Base-by-base conservation (phyloP, 2,888 invertebrate genomes). In the Pyrocoelia pectoralis region DNA sequence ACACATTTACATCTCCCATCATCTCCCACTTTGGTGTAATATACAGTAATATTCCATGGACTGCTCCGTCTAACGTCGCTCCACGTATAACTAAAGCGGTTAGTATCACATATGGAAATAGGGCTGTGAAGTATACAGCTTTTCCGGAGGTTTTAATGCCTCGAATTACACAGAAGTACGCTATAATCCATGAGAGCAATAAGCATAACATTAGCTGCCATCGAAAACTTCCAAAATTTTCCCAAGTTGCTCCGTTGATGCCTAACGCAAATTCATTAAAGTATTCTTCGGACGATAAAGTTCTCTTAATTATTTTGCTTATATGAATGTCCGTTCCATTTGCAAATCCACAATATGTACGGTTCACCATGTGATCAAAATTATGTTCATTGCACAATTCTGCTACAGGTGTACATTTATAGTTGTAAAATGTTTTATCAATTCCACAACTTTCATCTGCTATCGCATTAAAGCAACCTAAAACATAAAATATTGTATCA, bases 141-240 rank as follows among this genome's bases (percentile, higher is more conserved):
- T 96, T 80, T 48, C 96, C 96, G 0, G 95, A 92, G 75, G 94
- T 93, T 82, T 94, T 91, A 67, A 97, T 93, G 91, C 86, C 87
- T 81, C 91, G 93, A 80, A 94, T 91, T 63, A 95, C 91, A 79
- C 93, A 94, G 71, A 95, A 86, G 83, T 93, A 96, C 65, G 93
- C 92, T 68, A 94, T 83, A 51, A 93, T 76, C 96, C 95, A 96
- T 0, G 90, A 88, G 0, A 91, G 80, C 28, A 90, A 83, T 3
- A 96, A 84, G 69, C 92, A 92, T 2, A 92, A 85, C 0, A 93
- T 90, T 56, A 96, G 82, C 77, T 94, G 92, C 92, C 93, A 94
- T 69, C 92, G 87, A 14, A 96, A 83, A 0, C 82, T 79, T 0
- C 95, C 95, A 79, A 91, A 89, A 72, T 91, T 85, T 52, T 91